Percentiles rank a stretch among this genome's conserved stretches.
phyloP scores from a whole-genome alignment of 2,888 invertebrate species.

The Gonocerus acuteangulatus region DNA sequence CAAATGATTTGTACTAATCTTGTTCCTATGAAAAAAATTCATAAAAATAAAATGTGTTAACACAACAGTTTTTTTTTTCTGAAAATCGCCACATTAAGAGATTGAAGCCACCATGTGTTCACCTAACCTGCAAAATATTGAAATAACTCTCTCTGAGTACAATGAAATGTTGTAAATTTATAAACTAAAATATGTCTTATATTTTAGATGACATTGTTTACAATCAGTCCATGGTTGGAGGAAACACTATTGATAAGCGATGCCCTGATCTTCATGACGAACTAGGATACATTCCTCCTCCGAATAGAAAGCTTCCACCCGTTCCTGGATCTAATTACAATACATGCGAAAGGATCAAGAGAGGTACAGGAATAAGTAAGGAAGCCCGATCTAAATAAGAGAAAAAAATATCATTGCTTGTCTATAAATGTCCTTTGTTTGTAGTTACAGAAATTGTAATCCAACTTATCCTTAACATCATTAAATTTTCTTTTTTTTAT shows the following conservation, averaged over 20 bases:
- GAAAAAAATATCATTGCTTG: background rate
- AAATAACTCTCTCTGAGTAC: too few species aligned
- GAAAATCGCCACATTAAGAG: too few species aligned
- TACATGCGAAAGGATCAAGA: slow-evolving; percentile 87
- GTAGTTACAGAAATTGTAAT: slow-evolving; percentile 15
- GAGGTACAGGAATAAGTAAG: slow-evolving; percentile 88
- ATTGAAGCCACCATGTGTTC: too few species aligned
- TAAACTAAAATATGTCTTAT: too few species aligned
- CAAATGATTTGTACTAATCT: too few species aligned
- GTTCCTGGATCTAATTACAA: slow-evolving; percentile 90
- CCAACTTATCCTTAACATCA: background rate
- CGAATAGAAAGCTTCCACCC: slow-evolving; percentile 83
- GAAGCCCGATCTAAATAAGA: slow-evolving; percentile 41
- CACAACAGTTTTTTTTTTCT: too few species aligned
- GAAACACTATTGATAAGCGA: slow-evolving; percentile 69
- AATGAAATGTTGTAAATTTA: too few species aligned
- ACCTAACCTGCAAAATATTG: too few species aligned
- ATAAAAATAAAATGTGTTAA: too few species aligned
- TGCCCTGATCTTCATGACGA: slow-evolving; percentile 79
- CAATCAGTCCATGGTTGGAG: slow-evolving; percentile 68
- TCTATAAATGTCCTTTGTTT: slow-evolving; percentile 7
- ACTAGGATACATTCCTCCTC: slow-evolving; percentile 86
- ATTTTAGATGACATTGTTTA: slow-evolving; percentile 78
- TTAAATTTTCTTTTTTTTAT: slow-evolving; percentile 9
- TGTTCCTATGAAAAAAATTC: too few species aligned